Conservation (phyloP, 2,797 vertebrate species). For the Catamblyrhynchus diadema region DNA sequence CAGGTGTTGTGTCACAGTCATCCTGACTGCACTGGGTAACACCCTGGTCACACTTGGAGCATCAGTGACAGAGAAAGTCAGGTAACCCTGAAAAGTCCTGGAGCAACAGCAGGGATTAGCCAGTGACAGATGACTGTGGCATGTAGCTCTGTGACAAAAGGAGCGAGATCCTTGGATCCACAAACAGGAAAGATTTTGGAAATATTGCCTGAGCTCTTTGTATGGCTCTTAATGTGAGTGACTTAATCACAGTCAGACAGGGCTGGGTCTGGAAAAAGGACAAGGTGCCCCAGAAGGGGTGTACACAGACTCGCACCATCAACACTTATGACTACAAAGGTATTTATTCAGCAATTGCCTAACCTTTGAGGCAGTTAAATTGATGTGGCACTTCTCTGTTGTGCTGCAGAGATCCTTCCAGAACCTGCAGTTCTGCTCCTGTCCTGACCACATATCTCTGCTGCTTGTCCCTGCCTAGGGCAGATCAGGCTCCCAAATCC, state of each 20-base stretch:
- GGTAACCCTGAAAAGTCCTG: neutral
- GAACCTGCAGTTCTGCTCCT: neutral
- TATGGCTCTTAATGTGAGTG: neutral
- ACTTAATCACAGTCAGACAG: neutral
- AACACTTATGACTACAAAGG: neutral
- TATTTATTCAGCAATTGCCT: neutral
- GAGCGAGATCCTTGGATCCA: neutral
- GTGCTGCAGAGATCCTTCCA: neutral
- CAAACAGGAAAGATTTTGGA: neutral
- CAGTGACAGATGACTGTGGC: neutral
- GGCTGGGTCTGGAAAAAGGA: neutral
- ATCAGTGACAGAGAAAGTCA: neutral
- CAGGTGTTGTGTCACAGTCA: accelerated
- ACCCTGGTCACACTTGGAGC: neutral
- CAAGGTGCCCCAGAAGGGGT: neutral
- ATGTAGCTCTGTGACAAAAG: neutral
- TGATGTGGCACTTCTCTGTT: neutral
- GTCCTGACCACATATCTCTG: neutral
- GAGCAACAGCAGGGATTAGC: neutral
- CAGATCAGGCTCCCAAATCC: neutral
- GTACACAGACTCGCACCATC: neutral
- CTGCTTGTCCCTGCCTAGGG: neutral
- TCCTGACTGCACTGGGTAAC: neutral
- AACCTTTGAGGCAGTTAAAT: neutral
- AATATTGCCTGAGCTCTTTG: neutral